Base-by-base conservation (phyloP, 2,113 vertebrate species). In the Callithrix jacchus region DNA sequence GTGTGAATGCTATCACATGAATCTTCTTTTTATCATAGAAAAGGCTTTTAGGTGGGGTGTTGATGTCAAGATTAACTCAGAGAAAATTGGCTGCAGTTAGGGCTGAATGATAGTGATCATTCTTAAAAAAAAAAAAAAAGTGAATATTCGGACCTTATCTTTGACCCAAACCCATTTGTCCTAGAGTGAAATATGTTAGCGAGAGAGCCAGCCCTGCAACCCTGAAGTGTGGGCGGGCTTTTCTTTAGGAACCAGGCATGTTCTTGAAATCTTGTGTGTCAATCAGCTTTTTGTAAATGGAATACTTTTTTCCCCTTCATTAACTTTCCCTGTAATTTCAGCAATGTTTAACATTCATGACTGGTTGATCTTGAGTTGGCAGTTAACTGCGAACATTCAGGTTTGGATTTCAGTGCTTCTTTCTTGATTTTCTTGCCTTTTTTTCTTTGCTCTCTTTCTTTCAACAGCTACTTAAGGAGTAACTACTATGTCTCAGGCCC, bases 261-360 rank as follows among this genome's bases (percentile, higher is more conserved):
- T 93, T 94, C 95, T 86, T 82, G 90, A 96, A 94, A 94, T 96
- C 64, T 49, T 77, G 52, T 35, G 6, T 97, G 97, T 96, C 94
- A 96, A 45, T 97, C 94, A 94, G 77, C 91, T 70, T 95, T 97
- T 96, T 91, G 95, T 96, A 97, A 96, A 91, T 95, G 86, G 66
- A 90, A 83, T 92, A 82, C 88, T 92, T 87, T 76, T 83, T 80
- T 49, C 47, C n/a, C n/a, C 42, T 89, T 68, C 94, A 56, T 98
- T 96, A 97, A 95, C 93, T 83, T 95, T 95, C 97, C 86, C 85
- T 97, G 66, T 94, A 97, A 98, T 97, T 97, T 97, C 21, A 54
- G 49, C 93, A 79, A 40, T 96, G 89, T 96, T 97, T 86, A 94
- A 70, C 89, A 52, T 89, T 97, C 94, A 49, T 96, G 92, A 52